phyloP scores from a whole-genome alignment of 2,797 vertebrate species.

The Takifugu ocellatus region DNA sequence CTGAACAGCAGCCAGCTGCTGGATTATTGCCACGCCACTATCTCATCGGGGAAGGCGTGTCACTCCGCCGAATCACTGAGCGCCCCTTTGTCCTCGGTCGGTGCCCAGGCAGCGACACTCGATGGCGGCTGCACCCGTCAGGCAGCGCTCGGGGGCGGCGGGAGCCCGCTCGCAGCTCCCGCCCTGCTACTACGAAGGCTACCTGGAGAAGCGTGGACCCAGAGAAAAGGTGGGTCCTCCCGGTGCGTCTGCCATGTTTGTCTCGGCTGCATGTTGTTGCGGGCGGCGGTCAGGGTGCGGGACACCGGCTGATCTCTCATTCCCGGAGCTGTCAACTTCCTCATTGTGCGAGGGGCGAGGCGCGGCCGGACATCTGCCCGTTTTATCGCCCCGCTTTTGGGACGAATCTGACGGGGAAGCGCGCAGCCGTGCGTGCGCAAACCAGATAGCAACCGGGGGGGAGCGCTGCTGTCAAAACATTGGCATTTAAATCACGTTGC shows the following conservation, averaged over 20 bases:
- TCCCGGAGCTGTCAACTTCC: constrained; percentile 69
- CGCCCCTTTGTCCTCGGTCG: constrained; percentile 77
- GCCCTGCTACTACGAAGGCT: constrained; percentile 83
- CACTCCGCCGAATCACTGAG: constrained; percentile 64
- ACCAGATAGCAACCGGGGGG: not conserved
- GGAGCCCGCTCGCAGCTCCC: constrained; percentile 71
- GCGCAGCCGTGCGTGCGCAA: constrained; percentile 3
- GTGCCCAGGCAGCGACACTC: constrained; percentile 71
- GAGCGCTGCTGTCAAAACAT: constrained; percentile 16
- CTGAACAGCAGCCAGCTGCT: constrained; percentile 61
- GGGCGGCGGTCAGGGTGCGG: constrained; percentile 12
- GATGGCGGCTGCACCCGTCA: constrained; percentile 79
- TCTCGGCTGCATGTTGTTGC: constrained; percentile 16
- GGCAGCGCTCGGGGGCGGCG: constrained; percentile 69
- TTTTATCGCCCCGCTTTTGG: not conserved
- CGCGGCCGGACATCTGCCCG: constrained; percentile 19
- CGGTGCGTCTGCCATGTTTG: constrained; percentile 32
- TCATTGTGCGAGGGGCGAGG: constrained; percentile 62
- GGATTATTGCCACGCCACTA: constrained; percentile 60
- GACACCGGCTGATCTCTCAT: constrained; percentile 43
- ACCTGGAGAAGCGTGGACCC: constrained; percentile 81
- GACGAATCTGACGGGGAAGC: not conserved
- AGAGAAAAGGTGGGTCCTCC: constrained; percentile 75
- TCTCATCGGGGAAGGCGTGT: constrained; percentile 76
- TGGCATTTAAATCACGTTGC: constrained; percentile 4